A percentile compares a stretch with the other conserved stretches of the same genome.
phyloP scores from a whole-genome alignment of 2,888 invertebrate species.

The Scaptomyza caliginosa region DNA sequence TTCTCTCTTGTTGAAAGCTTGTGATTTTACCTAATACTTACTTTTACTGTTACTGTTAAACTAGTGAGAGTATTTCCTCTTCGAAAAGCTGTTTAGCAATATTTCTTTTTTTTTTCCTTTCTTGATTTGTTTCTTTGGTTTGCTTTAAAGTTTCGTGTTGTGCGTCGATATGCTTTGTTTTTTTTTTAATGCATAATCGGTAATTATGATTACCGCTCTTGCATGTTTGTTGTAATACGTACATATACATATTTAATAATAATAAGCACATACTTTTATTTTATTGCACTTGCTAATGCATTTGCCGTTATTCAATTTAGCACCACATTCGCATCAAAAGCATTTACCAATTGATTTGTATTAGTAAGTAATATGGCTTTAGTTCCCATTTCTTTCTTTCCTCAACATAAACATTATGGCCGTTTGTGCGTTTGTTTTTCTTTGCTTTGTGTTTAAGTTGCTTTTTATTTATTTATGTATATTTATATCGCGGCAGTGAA shows the following conservation, averaged over 20 bases:
- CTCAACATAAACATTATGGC: constrained; percentile 12
- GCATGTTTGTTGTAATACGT: constrained; percentile 53
- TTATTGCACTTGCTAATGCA: constrained; percentile 76
- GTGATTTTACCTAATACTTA: background rate
- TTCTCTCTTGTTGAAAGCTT: background rate
- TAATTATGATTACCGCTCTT: constrained; percentile 64
- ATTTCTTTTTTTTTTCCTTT: constrained; percentile 22
- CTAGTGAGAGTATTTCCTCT: constrained; percentile 10
- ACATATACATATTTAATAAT: constrained; percentile 45
- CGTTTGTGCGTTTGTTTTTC: constrained; percentile 1
- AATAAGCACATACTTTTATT: constrained; percentile 49
- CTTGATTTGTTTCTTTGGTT: constrained; percentile 37
- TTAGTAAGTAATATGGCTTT: constrained; percentile 9
- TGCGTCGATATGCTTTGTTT: constrained; percentile 48
- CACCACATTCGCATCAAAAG: constrained; percentile 59
- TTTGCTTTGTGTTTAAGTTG: constrained; percentile 11
- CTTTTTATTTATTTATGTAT: constrained; percentile 30
- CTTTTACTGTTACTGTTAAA: no score
- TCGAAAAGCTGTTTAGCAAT: background rate
- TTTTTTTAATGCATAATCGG: constrained; percentile 65
- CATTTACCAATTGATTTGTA: constrained; percentile 52
- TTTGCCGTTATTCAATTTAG: constrained; percentile 73
- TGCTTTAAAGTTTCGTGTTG: constrained; percentile 49
- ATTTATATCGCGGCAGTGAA: constrained; percentile 32
- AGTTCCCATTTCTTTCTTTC: constrained; percentile 5